Conservation (phyloP, 1,140 invertebrate genomes). For the Neotoxoptera formosana region DNA sequence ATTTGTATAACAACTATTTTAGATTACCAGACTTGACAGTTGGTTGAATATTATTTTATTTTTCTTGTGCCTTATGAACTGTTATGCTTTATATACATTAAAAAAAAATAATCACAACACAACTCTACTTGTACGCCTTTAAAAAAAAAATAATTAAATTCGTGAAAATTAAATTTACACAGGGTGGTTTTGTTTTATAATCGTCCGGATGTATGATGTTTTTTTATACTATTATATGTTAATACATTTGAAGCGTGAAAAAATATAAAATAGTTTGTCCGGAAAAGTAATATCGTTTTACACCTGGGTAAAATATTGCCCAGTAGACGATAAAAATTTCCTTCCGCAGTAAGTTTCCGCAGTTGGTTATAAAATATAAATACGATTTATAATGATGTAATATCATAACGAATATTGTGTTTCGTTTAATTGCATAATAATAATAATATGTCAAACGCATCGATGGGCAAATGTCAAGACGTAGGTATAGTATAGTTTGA, state of each 20-base stretch:
- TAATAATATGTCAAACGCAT: no score
- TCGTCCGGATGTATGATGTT: background rate
- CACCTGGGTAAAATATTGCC: background rate
- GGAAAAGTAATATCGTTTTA: background rate
- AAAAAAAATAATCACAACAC: background rate
- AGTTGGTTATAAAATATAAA: background rate
- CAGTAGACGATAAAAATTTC: background rate
- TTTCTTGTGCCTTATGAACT: background rate
- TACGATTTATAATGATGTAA: background rate
- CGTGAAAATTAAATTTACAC: background rate
- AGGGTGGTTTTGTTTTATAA: background rate
- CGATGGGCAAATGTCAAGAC: no score
- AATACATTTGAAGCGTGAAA: background rate
- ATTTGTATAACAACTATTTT: background rate
- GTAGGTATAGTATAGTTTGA: no score
- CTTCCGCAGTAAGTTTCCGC: background rate
- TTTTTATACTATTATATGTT: background rate
- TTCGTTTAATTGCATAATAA: no score
- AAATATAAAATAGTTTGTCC: background rate
- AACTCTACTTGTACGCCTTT: background rate
- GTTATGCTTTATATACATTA: background rate
- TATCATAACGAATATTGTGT: background rate
- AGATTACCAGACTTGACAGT: background rate
- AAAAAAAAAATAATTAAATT: background rate
- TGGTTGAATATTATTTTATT: constrained; percentile 21